Conservation (phyloP, 2,888 invertebrate species). For the Scaptomyza cyrtandrae region DNA sequence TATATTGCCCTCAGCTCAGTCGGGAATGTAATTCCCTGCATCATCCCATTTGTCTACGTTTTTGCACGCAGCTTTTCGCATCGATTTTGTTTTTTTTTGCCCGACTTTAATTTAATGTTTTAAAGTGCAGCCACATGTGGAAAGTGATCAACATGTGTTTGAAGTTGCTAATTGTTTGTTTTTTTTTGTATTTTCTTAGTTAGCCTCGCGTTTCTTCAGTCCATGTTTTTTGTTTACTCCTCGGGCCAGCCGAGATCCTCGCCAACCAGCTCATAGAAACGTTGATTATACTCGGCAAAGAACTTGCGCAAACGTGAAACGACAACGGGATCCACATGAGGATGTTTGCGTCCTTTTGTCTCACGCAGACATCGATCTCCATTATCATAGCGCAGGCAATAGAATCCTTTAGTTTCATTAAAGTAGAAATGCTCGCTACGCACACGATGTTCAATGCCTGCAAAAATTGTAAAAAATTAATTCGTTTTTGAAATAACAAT, state of each 20-base stretch:
- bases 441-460: constrained; percentile 86
- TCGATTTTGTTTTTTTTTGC: constrained; percentile 8
- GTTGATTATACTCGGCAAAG: constrained; percentile 95
- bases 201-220: constrained; percentile 56
- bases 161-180: too few species aligned
- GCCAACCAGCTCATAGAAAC: constrained; percentile 96
- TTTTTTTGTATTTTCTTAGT: too few species aligned
- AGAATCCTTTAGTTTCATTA: constrained; percentile 98
- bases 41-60: not conserved
- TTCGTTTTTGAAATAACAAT: too few species aligned
- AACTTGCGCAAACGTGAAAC: constrained; percentile 92
- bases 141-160: not conserved
- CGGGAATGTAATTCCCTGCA: constrained; percentile 8
- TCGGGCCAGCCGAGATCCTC: constrained; percentile 97
- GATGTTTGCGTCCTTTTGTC: constrained; percentile 93
- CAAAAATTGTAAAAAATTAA: not conserved
- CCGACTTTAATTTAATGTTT: constrained; percentile 56
- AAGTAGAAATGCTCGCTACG: constrained; percentile 96
- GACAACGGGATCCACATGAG: constrained; percentile 91
- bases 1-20: constrained; percentile 27
- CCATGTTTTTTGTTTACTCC: constrained; percentile 86
- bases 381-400: constrained; percentile 94
- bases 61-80: constrained; percentile 35
- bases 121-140: constrained; percentile 38
- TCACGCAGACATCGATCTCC: constrained; percentile 93